phyloP scores from a whole-genome alignment of 2,113 vertebrate genomes.

The Myrmecobius fasciatus region DNA sequence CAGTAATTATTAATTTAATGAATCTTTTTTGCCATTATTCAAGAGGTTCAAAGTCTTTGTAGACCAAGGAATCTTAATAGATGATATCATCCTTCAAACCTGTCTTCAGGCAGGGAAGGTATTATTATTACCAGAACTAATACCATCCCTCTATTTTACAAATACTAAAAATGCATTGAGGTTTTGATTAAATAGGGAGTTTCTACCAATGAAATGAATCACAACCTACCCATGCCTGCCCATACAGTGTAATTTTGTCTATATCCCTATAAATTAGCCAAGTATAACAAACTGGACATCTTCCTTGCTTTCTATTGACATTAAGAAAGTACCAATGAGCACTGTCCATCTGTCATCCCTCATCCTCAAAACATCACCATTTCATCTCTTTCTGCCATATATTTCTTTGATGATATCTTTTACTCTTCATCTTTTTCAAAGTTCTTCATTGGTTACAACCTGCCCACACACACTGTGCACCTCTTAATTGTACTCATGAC shows the following conservation, averaged over 20 bases:
- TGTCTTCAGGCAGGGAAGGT: neutral
- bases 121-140: neutral
- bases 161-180: neutral
- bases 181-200: neutral
- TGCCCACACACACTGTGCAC: neutral
- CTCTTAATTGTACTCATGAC: neutral
- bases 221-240: neutral
- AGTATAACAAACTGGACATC: neutral
- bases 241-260: no score
- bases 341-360: neutral
- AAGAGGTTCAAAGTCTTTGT: neutral
- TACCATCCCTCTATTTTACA: neutral
- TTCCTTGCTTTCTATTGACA: neutral
- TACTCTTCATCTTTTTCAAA: neutral
- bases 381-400: neutral
- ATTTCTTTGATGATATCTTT: neutral
- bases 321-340: neutral
- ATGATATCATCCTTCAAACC: neutral
- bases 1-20: neutral
- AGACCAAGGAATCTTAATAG: neutral
- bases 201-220: neutral
- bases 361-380: neutral
- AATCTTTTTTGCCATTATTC: neutral
- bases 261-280: neutral
- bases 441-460: neutral